These are phyloP conservation scores for Amiota mariae DNA, from an alignment of 2,888 invertebrate species.

Conservation along the genomic window DNA sequence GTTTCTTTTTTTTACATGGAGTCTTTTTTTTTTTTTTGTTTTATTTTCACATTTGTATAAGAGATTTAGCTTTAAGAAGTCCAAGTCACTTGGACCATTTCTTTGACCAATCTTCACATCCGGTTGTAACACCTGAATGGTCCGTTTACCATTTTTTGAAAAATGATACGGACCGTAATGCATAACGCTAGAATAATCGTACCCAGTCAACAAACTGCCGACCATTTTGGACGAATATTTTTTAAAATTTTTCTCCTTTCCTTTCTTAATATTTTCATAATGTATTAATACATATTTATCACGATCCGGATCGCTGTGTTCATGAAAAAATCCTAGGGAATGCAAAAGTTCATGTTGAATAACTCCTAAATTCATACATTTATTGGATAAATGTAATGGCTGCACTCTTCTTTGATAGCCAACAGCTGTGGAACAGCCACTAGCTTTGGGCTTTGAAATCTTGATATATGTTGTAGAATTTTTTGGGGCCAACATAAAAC, in stretches of 20 bases:
- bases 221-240: conserved; percentile 76
- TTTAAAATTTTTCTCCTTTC: conserved; percentile 79
- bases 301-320: conserved; percentile 82
- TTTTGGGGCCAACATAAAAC: conserved; percentile 36
- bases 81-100: conserved; percentile 49
- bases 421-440: conserved; percentile 84
- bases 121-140: conserved; percentile 76
- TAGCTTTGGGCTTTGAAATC: not conserved
- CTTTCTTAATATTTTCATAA: conserved; percentile 70
- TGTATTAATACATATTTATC: conserved; percentile 79
- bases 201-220: conserved; percentile 78
- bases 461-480: not conserved
- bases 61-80: conserved; percentile 47
- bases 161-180: conserved; percentile 84
- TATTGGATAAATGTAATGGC: conserved; percentile 47
- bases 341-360: conserved; percentile 84
- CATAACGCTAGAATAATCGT: conserved; percentile 86
- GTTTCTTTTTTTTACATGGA: too few species aligned
- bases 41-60: conserved; percentile 44
- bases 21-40: not conserved
- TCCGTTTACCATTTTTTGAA: conserved; percentile 79
- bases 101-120: conserved; percentile 56
- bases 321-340: conserved; percentile 83
- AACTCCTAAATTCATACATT: conserved; percentile 71
- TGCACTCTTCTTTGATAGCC: conserved; percentile 76